phyloP scores from a whole-genome alignment of 2,113 vertebrate genomes.

The Caloenas nicobarica region DNA sequence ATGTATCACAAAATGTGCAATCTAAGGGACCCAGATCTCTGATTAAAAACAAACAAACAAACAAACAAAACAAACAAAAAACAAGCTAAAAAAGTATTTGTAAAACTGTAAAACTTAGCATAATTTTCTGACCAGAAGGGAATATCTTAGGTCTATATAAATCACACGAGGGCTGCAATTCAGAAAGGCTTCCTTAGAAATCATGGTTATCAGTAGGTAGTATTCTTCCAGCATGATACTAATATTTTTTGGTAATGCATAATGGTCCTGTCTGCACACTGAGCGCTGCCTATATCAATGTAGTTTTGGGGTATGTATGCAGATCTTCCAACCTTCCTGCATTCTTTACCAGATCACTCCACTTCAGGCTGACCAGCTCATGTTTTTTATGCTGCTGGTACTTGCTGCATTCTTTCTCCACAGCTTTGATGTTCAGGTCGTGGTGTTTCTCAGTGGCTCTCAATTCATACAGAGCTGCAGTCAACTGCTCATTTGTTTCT shows the following conservation, averaged over 20 bases:
- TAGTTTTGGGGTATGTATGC: not conserved
- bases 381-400: not conserved
- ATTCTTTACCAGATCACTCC: not conserved
- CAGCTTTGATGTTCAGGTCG: not conserved
- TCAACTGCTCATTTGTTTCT: not conserved
- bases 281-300: not conserved
- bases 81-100: no score
- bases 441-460: not conserved
- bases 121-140: not conserved
- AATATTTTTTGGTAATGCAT: not conserved
- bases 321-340: not conserved
- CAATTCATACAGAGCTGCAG: not conserved
- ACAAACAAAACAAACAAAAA: no score
- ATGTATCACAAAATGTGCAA: not conserved
- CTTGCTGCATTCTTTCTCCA: not conserved
- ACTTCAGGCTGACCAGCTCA: not conserved
- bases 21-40: not conserved
- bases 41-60: not conserved
- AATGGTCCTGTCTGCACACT: not conserved
- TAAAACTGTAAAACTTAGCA: not conserved
- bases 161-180: not conserved
- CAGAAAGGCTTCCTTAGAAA: not conserved
- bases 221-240: not conserved
- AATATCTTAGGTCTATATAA: not conserved
- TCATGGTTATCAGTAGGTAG: not conserved